phyloP scores from a whole-genome alignment of 2,113 vertebrate species.

The Eurystomus gularis region DNA sequence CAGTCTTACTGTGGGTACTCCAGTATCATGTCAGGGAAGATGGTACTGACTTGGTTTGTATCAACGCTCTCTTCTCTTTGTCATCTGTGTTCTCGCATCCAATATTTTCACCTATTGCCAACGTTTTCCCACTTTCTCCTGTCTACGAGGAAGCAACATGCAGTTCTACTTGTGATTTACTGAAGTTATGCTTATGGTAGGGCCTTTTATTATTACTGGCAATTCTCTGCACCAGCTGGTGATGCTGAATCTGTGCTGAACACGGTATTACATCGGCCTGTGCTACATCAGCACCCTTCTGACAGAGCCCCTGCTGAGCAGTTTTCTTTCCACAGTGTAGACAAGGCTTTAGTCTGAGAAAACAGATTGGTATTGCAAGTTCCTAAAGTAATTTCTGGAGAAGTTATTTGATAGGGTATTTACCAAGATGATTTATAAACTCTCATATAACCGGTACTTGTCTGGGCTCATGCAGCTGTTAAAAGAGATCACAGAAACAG shows the following conservation, averaged over 20 bases:
- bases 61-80: background rate
- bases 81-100: background rate
- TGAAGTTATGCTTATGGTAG: accelerated
- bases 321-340: background rate
- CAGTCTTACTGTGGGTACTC: background rate
- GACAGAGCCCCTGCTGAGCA: background rate
- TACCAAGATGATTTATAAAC: slow-evolving; percentile 20
- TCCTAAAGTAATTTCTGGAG: background rate
- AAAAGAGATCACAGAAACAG: background rate
- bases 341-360: background rate
- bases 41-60: background rate
- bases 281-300: background rate
- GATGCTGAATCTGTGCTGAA: background rate
- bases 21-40: background rate
- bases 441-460: background rate
- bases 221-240: background rate
- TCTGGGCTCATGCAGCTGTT: slow-evolving; percentile 36
- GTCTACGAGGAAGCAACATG: background rate
- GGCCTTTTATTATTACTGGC: background rate
- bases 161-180: background rate
- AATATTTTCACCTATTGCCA: background rate
- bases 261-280: accelerated
- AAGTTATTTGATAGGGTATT: slow-evolving; percentile 28
- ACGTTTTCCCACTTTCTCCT: background rate
- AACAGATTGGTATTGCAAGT: background rate